Conservation (phyloP, 2,113 vertebrate species). For the Oplegnathus fasciatus region DNA sequence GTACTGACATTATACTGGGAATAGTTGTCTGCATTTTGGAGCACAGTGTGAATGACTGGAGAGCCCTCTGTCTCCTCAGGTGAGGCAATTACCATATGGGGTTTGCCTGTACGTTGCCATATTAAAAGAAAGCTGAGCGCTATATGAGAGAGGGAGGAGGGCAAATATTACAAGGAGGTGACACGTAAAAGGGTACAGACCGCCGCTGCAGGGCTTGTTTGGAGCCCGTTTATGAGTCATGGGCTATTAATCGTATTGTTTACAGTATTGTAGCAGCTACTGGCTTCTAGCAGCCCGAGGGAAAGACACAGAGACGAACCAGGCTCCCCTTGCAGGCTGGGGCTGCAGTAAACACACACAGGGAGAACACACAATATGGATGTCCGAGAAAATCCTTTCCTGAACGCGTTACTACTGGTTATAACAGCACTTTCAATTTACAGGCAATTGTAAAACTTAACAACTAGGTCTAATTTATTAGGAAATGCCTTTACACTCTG, state of each 20-base stretch:
- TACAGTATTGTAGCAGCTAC: constrained; percentile 82
- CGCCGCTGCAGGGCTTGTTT: constrained; percentile 76
- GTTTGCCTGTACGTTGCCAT: constrained; percentile 33
- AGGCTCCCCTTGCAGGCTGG: constrained; percentile 62
- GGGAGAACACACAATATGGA: constrained; percentile 36
- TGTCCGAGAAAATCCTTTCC: constrained; percentile 47
- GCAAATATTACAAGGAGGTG: constrained; percentile 68
- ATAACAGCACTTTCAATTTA: constrained; percentile 57
- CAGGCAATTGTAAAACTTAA: constrained; percentile 69
- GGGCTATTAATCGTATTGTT: constrained; percentile 85
- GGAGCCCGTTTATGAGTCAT: constrained; percentile 82
- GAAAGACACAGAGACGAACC: constrained; percentile 76
- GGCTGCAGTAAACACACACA: constrained; percentile 61
- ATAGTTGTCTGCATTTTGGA: constrained; percentile 47
- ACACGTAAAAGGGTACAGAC: constrained; percentile 66
- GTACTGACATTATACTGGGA: constrained; percentile 35
- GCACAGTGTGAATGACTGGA: constrained; percentile 22
- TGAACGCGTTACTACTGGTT: constrained; percentile 32
- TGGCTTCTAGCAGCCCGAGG: constrained; percentile 69
- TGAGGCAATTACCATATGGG: constrained; percentile 56
- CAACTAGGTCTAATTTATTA: constrained; percentile 69
- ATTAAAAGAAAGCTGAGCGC: constrained; percentile 62
- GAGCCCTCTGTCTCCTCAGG: constrained; percentile 29
- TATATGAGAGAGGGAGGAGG: constrained; percentile 36
- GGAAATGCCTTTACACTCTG: constrained; percentile 52